Evolutionary conservation across 2,888 invertebrate species (phyloP), one percentile per base, ranked within the genome.

Genomic region (Allophyes oxyacanthae): DNA sequence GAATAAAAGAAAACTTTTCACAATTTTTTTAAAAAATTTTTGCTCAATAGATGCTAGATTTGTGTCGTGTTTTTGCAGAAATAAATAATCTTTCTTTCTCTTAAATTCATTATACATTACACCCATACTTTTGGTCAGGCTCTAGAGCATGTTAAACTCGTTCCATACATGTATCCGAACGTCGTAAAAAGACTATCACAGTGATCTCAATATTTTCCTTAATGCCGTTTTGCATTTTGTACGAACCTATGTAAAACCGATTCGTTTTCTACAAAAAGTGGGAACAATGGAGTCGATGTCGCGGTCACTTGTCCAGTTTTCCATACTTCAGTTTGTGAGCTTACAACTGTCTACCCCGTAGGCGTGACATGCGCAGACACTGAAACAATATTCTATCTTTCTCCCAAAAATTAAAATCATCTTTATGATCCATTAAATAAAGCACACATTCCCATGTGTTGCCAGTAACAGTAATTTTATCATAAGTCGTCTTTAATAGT

Each of bases 241-340:
- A 20, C 48, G 40, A 60, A 42, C 51, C 43, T 32, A 36, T 53
- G 52, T 49, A 28, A 5, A 7, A 40, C 13, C 34, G 8, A 13
- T 63, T 62, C 42, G 44, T 75, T 72, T 64, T 70, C 54, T 70
- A 71, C 73, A 73, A 75, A 70, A 28, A 61, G 62, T 64, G 46
- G 60, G 73, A 81, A 86, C 86, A 87, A 88, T 86, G 83, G 81
- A 64, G 73, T 75, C 78, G 76, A 70, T 80, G 82, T 82, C 67
- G 62, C 69, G 69, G 79, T 86, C 83, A 82, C 78, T 81, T 79
- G 77, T 69, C 65, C 51, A 60, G 58, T 26, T 54, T 34, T 60
- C 66, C 56, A 60, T 74, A 61, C 1, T 66, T 20, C 2, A 20
- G 20, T 20, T 49, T 48, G 65, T 28, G 55, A 76, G 72, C 78